These are phyloP conservation scores for Epistrophe grossulariae DNA, from an alignment of 2,888 invertebrate species.

Conservation along the genomic window DNA sequence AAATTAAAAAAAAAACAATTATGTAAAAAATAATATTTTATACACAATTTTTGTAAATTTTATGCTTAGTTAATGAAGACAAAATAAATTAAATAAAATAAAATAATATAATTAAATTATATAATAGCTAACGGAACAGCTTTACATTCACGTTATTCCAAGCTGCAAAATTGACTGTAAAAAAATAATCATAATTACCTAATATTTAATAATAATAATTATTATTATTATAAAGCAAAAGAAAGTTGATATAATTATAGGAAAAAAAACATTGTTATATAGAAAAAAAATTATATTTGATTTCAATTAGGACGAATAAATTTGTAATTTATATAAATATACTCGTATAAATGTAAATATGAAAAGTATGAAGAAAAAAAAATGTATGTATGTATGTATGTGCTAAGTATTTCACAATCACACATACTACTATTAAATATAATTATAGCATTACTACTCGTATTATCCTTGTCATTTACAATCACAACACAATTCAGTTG, in stretches of 20 bases:
- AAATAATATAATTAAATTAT: constrained; percentile 5
- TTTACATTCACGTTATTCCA: constrained; percentile 64
- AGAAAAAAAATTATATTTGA: constrained; percentile 52
- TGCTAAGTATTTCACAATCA: constrained; percentile 49
- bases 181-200: constrained; percentile 48
- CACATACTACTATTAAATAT: constrained; percentile 45
- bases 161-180: constrained; percentile 73
- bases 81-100: constrained; percentile 14
- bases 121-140: constrained; percentile 54
- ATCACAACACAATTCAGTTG: constrained; percentile 68
- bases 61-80: constrained; percentile 71
- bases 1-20: constrained; percentile 47
- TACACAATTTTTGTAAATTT: constrained; percentile 74
- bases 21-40: constrained; percentile 72
- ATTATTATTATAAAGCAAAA: constrained; percentile 16
- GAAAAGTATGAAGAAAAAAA: constrained; percentile 59
- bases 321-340: constrained; percentile 65
- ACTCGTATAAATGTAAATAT: constrained; percentile 27
- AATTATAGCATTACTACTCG: constrained; percentile 36
- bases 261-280: constrained; percentile 48
- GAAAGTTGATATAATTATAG: constrained; percentile 44
- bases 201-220: constrained; percentile 1
- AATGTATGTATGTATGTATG: constrained; percentile 36
- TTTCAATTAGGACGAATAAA: constrained; percentile 66
- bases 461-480: constrained; percentile 64